These are phyloP conservation scores for Chaitophorus viminalis DNA, from an alignment of 2,888 invertebrate genomes.

Conservation along the genomic window DNA sequence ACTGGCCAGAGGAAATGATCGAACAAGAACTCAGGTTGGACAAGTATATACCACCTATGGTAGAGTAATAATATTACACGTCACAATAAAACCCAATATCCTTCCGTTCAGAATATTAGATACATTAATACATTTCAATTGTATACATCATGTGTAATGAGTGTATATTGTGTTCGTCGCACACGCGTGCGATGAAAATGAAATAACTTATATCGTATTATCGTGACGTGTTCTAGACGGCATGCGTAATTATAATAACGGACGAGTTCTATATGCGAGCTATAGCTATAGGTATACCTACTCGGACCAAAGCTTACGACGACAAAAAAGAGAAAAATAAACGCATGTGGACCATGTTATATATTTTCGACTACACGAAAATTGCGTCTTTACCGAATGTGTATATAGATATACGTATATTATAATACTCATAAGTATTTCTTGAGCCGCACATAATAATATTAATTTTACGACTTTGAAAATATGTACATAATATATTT, in stretches of 20 bases:
- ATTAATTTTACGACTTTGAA: constrained; percentile 43
- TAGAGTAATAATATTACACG: neutral
- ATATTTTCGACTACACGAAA: neutral
- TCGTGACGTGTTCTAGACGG: too few relatives aligned
- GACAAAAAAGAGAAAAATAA: neutral
- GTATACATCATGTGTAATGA: neutral
- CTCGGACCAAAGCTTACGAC: neutral
- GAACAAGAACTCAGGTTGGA: neutral
- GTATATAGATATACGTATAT: neutral
- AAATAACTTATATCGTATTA: too few relatives aligned
- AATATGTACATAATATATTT: constrained; percentile 9
- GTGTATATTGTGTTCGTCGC: neutral
- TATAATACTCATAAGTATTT: neutral
- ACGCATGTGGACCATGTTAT: neutral
- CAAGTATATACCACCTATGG: neutral
- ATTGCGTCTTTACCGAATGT: neutral
- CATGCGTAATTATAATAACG: too few relatives aligned
- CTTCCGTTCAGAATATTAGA: neutral
- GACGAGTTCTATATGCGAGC: too few relatives aligned
- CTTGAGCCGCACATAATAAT: neutral
- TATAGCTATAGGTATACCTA: too few relatives aligned
- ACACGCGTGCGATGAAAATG: neutral
- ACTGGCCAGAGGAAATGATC: neutral
- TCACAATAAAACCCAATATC: neutral
- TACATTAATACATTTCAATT: neutral